Evolutionary conservation across 2,113 vertebrate species (phyloP).

Genomic region (Etia nguti): DNA sequence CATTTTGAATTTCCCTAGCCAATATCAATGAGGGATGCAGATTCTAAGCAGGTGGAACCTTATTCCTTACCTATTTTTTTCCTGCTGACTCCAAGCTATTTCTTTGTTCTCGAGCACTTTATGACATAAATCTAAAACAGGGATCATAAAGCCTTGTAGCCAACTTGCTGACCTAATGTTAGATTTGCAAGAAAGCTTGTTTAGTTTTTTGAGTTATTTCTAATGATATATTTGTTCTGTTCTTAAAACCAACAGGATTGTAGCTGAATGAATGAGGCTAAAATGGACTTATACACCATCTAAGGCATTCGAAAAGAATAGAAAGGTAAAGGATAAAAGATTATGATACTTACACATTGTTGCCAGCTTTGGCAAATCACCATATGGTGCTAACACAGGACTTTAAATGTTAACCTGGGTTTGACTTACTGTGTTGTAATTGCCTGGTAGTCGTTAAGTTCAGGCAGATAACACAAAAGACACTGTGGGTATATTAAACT

Average conservation of each 20-base stretch:
- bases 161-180: background rate
- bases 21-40: background rate
- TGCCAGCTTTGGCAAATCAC: background rate
- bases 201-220: background rate
- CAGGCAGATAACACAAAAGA: background rate
- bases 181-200: background rate
- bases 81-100: background rate
- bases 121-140: background rate
- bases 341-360: background rate
- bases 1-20: background rate
- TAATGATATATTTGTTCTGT: background rate
- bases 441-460: background rate
- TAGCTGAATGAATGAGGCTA: background rate
- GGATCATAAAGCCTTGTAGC: background rate
- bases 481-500: background rate
- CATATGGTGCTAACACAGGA: background rate
- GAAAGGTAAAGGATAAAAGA: background rate
- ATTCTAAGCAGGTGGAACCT: background rate
- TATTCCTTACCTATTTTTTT: background rate
- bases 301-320: background rate
- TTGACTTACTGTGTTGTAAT: background rate
- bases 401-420: background rate
- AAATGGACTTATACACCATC: background rate
- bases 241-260: background rate
- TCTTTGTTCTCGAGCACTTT: fast-evolving